Base-by-base conservation (phyloP, 2,888 invertebrate genomes). In the Gastracanthus pulcherrimus region DNA sequence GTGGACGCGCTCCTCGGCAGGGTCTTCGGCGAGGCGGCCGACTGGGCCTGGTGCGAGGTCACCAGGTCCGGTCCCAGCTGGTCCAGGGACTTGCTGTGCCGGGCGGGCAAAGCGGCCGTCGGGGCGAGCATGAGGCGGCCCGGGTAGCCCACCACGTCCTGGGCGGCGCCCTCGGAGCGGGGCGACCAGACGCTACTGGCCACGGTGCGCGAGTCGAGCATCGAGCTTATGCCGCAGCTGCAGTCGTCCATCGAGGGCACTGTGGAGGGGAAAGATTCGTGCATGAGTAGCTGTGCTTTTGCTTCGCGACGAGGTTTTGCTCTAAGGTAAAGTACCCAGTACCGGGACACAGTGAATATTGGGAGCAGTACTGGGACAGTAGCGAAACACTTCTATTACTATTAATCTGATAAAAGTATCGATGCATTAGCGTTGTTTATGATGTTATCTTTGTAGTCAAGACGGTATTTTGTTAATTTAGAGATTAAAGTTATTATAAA, bases 21-120 rank as follows among this genome's bases (percentile, higher is more conserved):
- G 0, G 90, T 90, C 76, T 90, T 90, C 16, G 90, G 90, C 29
- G 90, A 89, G 9, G 11, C 38, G 6, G 89, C 88, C 34, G 90
- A 89, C 0, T 87, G 87, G 36, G 89, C 86, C 1, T 89, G 89
- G 26, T 89, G 90, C 48, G 88, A 84, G 5, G 89, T 89, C 23
- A 87, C 82, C 60, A 89, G 85, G 38, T 90, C 91, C 9, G 95
- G 93, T 92, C 86, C 95, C 94, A 97, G 91, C 86, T 97, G 96
- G 90, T 97, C 97, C 84, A 97, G 91, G 1, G 96, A 96, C 89
- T 96, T 96, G 90, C 96, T 96, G 88, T 97, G 97, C 77, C 96
- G 93, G 0, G 96, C 94, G 0, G 95, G 95, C 62, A 95, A 89
- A 0, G 94, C 94, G 0, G 75, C 38, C 34, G 66, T 67, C 11